Evolutionary conservation across 2,797 vertebrate genomes (phyloP).

Genomic region (Gadopsis bispinosus): DNA sequence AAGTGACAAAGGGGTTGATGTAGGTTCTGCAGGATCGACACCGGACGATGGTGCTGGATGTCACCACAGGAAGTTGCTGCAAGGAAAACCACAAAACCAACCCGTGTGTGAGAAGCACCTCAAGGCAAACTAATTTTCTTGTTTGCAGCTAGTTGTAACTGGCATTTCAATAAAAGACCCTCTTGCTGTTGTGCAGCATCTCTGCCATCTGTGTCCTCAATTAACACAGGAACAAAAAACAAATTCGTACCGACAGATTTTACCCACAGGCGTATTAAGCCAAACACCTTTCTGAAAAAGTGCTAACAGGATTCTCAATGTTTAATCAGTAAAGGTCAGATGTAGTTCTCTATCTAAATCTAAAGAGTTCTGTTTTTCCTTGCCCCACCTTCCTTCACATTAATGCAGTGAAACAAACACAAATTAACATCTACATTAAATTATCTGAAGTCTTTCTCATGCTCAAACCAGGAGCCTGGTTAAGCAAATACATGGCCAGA

Average conservation of each 20-base stretch:
- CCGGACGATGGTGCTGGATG: conserved; percentile 95
- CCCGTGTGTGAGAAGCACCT: conserved; percentile 5
- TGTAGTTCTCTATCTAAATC: neutral
- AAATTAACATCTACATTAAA: neutral
- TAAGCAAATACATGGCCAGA: neutral
- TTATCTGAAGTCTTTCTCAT: neutral
- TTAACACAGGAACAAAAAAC: conserved; percentile 3
- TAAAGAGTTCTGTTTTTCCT: neutral
- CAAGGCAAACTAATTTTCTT: neutral
- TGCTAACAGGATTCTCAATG: neutral
- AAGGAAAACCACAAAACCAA: conserved; percentile 37
- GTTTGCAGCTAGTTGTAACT: conserved; percentile 13
- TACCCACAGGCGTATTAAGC: conserved; percentile 13
- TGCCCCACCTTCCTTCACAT: neutral
- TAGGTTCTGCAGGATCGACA: conserved; percentile 96
- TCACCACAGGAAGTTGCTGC: conserved; percentile 97
- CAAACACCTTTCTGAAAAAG: conserved; percentile 7
- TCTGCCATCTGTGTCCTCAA: conserved; percentile 19
- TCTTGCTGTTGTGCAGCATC: conserved; percentile 23
- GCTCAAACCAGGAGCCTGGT: neutral
- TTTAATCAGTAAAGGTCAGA: conserved; percentile 9
- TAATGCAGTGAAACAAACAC: neutral
- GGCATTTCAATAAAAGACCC: conserved; percentile 28
- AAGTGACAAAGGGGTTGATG: conserved; percentile 96
- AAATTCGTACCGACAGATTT: conserved; percentile 13